Conservation (phyloP, 2,113 vertebrate genomes). For the Candoia aspera region DNA sequence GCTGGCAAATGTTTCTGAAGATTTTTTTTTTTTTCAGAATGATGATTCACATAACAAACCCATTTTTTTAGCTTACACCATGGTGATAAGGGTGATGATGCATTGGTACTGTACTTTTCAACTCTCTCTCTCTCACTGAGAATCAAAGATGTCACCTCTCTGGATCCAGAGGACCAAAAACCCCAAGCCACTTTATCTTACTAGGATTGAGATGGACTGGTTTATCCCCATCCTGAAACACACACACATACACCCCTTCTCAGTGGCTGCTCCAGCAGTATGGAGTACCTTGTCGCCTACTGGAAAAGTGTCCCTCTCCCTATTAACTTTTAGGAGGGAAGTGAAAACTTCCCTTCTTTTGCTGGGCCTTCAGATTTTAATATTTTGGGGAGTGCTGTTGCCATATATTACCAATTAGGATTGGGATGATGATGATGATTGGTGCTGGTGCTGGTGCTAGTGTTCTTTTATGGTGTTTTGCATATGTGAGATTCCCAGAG, state of each 20-base stretch:
- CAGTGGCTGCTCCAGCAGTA: background rate
- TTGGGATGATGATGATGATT: background rate
- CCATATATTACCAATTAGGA: background rate
- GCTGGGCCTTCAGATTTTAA: background rate
- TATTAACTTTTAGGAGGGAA: background rate
- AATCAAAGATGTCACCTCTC: background rate
- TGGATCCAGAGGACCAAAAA: background rate
- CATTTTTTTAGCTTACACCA: background rate
- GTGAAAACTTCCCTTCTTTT: background rate
- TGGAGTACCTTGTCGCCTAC: background rate
- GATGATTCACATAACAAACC: no score
- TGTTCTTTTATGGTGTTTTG: background rate
- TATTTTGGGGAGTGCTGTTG: background rate
- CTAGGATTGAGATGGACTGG: background rate
- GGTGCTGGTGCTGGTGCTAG: no score
- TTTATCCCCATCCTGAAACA: background rate
- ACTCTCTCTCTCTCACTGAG: background rate
- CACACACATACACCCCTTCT: background rate
- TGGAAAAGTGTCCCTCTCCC: background rate
- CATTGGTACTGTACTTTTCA: background rate
- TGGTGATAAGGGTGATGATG: background rate
- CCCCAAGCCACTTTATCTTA: background rate
- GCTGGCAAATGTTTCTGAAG: slow-evolving; percentile 11
- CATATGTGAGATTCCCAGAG: background rate
- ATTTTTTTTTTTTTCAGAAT: background rate